Evolutionary conservation across 1,140 invertebrate species (phyloP), one percentile per base, ranked within the genome.

Genomic region (Papilio polytes): DNA sequence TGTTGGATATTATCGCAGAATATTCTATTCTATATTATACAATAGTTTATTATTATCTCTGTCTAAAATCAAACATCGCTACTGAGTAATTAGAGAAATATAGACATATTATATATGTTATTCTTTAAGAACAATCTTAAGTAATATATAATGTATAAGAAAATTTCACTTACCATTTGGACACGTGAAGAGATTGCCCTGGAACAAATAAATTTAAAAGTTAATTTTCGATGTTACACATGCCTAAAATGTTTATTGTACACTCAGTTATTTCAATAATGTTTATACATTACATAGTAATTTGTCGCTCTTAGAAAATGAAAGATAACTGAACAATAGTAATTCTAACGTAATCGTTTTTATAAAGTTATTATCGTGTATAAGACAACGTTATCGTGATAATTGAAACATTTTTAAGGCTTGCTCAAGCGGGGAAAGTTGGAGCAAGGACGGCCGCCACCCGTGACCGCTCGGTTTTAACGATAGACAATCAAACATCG

Each of bases 101-200:
- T 36, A 36, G 3, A 36, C 31, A 36, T 36, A 36, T 1, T 26
- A 26, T 26, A 26, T 26, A 26, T 26, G 26, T 2, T 26, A 26
- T 26, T 26, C 26, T 26, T 26, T 9, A 1, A 46, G 8, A 10
- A 3, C 12, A 48, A 48, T 48, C 46, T 12, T 48, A 48, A 46
- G 46, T 48, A 48, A 48, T 48, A 13, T 13, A 13, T 15, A 63
- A 26, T 80, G 72, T 78, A 73, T 81, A 86, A 82, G 82, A 84
- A 81, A 56, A 41, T 80, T 80, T 77, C 81, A 96, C 96, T 96
- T 92, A 97, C 96, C 96, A 91, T 96, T 97, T 89, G 96, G 96
- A 96, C 96, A 97, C 85, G 95, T 96, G 93, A 97, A 97, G 88
- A 96, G 90, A 88, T 96, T 95, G 85, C 95, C 95, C 96, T 97